Evolutionary conservation across 2,113 vertebrate species (phyloP).

Genomic region (Polypterus bichir): DNA sequence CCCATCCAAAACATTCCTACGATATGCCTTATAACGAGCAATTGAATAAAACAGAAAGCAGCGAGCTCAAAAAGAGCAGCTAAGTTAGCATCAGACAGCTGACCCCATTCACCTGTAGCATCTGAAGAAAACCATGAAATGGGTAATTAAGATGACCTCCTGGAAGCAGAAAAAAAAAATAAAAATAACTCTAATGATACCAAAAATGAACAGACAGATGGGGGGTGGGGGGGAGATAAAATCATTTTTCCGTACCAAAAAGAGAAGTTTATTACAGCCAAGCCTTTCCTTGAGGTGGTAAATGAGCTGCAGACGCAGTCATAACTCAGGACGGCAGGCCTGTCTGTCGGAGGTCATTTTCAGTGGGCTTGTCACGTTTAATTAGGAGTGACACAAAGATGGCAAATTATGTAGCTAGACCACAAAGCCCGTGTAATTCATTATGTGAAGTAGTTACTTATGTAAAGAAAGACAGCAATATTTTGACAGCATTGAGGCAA

Average conservation of each 20-base stretch:
- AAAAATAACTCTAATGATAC: not conserved
- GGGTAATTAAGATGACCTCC: too few species aligned
- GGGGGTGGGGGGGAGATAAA: not conserved
- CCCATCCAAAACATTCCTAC: too few species aligned
- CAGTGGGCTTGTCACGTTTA: slow-evolving; percentile 34
- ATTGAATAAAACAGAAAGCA: too few species aligned
- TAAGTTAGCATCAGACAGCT: too few species aligned
- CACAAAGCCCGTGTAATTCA: not conserved
- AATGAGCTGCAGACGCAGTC: not conserved
- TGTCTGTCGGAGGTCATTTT: slow-evolving; percentile 22
- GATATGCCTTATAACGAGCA: too few species aligned
- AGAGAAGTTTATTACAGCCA: not conserved
- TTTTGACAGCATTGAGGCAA: not conserved
- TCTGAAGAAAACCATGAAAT: too few species aligned
- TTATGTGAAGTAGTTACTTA: not conserved
- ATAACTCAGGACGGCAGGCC: slow-evolving; percentile 14
- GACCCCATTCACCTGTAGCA: too few species aligned
- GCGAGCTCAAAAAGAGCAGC: too few species aligned
- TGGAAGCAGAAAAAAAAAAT: not conserved
- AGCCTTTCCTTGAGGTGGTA: too few species aligned
- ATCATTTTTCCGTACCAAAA: not conserved
- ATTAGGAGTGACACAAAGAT: slow-evolving; percentile 32
- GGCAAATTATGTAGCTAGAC: slow-evolving; percentile 25
- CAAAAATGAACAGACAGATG: not conserved
- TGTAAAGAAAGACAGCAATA: slow-evolving; percentile 1